Evolutionary conservation across 2,888 invertebrate species (phyloP).

Genomic region (Drosophila diplacantha): DNA sequence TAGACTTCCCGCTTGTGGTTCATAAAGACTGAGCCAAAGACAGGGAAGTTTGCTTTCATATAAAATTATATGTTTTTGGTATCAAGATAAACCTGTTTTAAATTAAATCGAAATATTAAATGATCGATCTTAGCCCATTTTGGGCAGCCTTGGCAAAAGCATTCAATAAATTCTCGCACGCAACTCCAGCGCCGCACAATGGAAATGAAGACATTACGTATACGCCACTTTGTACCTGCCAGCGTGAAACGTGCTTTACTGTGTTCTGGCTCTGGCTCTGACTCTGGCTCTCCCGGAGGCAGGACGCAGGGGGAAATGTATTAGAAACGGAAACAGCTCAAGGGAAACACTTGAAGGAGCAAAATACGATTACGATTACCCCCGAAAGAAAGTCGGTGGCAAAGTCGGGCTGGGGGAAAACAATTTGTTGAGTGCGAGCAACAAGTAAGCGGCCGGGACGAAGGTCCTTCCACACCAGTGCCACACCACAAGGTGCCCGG

Average conservation of each 20-base stretch:
- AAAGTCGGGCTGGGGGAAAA: conserved; percentile 28
- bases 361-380: conserved; percentile 63
- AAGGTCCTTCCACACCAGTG: conserved; percentile 8
- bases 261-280: neutral
- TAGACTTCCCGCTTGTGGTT: neutral
- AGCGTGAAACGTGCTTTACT: conserved; percentile 49
- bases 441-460: conserved; percentile 49
- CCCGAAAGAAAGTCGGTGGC: conserved; percentile 31
- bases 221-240: conserved; percentile 56
- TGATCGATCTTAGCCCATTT: too few species aligned
- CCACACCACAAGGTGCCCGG: conserved; percentile 19
- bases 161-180: conserved; percentile 63
- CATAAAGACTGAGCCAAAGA: neutral
- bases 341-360: conserved; percentile 66
- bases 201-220: conserved; percentile 67
- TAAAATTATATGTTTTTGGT: too few species aligned
- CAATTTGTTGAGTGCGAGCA: conserved; percentile 66
- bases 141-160: conserved; percentile 41
- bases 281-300: neutral
- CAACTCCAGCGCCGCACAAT: conserved; percentile 37
- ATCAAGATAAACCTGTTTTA: too few species aligned
- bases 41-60: too few species aligned
- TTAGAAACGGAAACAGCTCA: conserved; percentile 69
- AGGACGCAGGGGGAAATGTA: conserved; percentile 51
- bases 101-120: too few species aligned